A percentile compares a stretch with the other conserved stretches of the same genome.
Conservation (phyloP, 2,888 invertebrate genomes). For the Plagodis pulveraria region DNA sequence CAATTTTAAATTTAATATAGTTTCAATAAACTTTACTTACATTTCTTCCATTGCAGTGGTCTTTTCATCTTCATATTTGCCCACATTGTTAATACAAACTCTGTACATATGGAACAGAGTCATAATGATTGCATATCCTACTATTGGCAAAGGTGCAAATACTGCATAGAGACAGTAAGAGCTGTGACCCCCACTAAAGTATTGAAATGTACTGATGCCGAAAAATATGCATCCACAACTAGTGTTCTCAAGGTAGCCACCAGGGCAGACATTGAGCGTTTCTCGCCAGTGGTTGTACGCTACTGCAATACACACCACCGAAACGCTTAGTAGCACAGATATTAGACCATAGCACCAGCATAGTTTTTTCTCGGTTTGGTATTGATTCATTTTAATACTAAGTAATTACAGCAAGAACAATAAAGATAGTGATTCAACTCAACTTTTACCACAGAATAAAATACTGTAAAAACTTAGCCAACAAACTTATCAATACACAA, state of each 20-base stretch:
- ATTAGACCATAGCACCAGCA: constrained; percentile 68
- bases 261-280: constrained; percentile 87
- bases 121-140: constrained; percentile 87
- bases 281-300: constrained; percentile 89
- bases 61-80: constrained; percentile 80
- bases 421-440: neutral
- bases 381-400: constrained; percentile 67
- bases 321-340: constrained; percentile 57
- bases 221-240: constrained; percentile 90
- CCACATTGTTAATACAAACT: constrained; percentile 86
- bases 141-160: constrained; percentile 86
- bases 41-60: constrained; percentile 78
- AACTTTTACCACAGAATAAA: neutral
- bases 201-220: constrained; percentile 85
- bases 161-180: constrained; percentile 88
- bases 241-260: constrained; percentile 81
- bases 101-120: constrained; percentile 88
- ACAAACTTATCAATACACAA: too few species aligned
- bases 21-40: constrained; percentile 52
- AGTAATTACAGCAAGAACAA: neutral
- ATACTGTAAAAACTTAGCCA: too few species aligned
- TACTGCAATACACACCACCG: constrained; percentile 83
- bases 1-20: neutral
- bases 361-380: constrained; percentile 67
- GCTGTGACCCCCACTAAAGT: constrained; percentile 87